Conservation (phyloP, 2,797 vertebrate genomes). For the Hafferia zeledoni region DNA sequence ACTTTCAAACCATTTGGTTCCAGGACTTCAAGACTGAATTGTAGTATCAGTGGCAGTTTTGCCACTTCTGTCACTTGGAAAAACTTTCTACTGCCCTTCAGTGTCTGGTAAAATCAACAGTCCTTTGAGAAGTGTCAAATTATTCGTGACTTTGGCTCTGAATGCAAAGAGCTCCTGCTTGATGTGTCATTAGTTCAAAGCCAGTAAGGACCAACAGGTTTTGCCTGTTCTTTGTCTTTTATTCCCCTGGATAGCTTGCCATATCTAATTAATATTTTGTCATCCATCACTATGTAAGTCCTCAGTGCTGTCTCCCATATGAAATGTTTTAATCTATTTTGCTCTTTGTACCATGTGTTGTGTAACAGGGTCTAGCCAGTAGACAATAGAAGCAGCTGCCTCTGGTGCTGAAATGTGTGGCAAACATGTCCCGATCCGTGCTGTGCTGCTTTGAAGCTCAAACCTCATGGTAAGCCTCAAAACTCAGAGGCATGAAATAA, state of each 20-base stretch:
- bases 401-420: constrained; percentile 9
- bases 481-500: constrained; percentile 17
- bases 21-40: not conserved
- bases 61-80: not conserved
- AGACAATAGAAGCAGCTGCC: constrained; percentile 13
- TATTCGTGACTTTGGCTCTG: constrained; percentile 17
- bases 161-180: constrained; percentile 17
- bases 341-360: constrained; percentile 33
- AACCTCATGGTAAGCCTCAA: not conserved
- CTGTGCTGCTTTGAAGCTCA: not conserved
- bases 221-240: constrained; percentile 28
- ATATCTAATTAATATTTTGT: constrained; percentile 57
- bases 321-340: constrained; percentile 58
- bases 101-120: constrained; percentile 24
- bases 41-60: not conserved
- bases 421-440: not conserved
- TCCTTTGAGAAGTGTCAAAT: constrained; percentile 33
- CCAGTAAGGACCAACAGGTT: not conserved
- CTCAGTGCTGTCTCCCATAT: constrained; percentile 19
- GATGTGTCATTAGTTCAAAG: constrained; percentile 53
- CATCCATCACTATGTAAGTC: constrained; percentile 13
- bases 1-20: not conserved
- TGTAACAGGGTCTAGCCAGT: not conserved
- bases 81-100: constrained; percentile 26
- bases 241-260: constrained; percentile 27